Conservation (phyloP, 2,797 vertebrate genomes). For the Catostomus latipinnis region DNA sequence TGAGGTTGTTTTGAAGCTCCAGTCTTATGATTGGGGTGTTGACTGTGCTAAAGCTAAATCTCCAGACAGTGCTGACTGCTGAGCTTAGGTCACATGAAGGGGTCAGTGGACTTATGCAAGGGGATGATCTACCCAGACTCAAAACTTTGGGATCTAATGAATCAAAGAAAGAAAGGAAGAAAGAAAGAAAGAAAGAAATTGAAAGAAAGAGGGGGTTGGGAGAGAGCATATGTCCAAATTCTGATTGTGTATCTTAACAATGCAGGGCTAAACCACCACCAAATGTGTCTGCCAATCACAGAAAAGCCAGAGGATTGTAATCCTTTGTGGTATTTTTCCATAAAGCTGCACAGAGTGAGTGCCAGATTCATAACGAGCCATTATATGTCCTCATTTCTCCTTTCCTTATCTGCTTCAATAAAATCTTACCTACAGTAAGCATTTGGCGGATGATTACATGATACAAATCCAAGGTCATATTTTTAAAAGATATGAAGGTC, state of each 20-base stretch:
- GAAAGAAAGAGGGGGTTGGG: neutral
- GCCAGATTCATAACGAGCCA: neutral
- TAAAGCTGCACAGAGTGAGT: neutral
- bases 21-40: neutral
- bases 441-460: neutral
- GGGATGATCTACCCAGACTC: constrained; percentile 15
- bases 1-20: neutral
- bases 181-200: neutral
- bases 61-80: no score
- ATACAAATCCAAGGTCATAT: constrained; percentile 14
- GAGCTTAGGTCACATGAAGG: neutral
- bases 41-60: neutral
- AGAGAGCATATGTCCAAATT: constrained; percentile 4
- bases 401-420: constrained; percentile 29
- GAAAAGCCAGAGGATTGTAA: constrained; percentile 8
- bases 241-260: constrained; percentile 13
- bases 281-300: constrained; percentile 2
- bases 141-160: constrained; percentile 8
- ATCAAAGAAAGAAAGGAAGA: neutral
- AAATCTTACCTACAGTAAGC: constrained; percentile 23
- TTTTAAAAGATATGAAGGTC: neutral
- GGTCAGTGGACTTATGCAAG: constrained; percentile 22
- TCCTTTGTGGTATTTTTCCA: constrained; percentile 25
- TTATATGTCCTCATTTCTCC: neutral
- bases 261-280: neutral